Evolutionary conservation across 2,888 invertebrate genomes (phyloP), one percentile per base, ranked within the genome.

Genomic region (Spatulosminthurus flaviceps): DNA sequence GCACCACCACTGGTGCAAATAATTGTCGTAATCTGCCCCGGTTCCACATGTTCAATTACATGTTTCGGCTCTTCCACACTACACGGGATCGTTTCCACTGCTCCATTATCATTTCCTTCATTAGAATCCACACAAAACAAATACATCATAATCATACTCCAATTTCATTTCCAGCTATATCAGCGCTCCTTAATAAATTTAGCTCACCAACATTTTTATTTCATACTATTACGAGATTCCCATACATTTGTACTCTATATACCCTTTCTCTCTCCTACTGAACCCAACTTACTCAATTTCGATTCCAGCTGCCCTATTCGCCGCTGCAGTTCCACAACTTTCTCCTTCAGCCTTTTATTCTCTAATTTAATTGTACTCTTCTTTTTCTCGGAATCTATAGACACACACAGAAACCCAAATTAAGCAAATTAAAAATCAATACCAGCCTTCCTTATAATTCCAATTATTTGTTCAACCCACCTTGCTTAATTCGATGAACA

Each of bases 401-500:
- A 60, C n/a, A 64, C 60, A 21, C 7, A n/a, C 67, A 22, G 19
- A 77, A 21, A 60, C 24, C 5, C 19, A 21, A 21, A 16, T 11
- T 28, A 1, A 21, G 13, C 22, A 42, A 2, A 24, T 42, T 11
- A 22, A n/a, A n/a, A n/a, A n/a, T n/a, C n/a, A n/a, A n/a, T n/a
- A n/a, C n/a, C n/a, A n/a, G n/a, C n/a, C n/a, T n/a, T n/a, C n/a
- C n/a, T n/a, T n/a, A n/a, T n/a, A n/a, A n/a, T n/a, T n/a, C n/a
- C n/a, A n/a, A n/a, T n/a, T n/a, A n/a, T 7, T 24, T 61, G 4
- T 11, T n/a, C 19, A 42, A 72, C 21, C 22, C 34, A 84, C 84
- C 81, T 80, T 81, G 80, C 24, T 84, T 84, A 66, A 84, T 84
- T 0, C 84, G 69, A 76, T 84, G 83, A 7, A 84, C 79, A 0